Base-by-base conservation (phyloP, 1,140 invertebrate species). In the Hyphantria cunea region DNA sequence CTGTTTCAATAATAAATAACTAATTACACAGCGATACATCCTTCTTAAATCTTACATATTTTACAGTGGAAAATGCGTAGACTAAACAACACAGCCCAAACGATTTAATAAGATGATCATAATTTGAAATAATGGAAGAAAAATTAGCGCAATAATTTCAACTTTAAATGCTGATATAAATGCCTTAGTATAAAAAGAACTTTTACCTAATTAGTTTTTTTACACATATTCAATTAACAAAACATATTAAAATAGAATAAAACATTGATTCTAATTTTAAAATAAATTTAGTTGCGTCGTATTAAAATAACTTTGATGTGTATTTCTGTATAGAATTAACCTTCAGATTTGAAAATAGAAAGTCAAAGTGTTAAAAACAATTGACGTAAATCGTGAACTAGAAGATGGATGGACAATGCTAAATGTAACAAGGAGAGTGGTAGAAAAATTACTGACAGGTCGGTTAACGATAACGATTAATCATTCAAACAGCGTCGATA, bases 391-490 rank as follows among this genome's bases (percentile, higher is more conserved):
- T 44, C 17, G 32, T 33, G 15, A 12, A 10, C 6, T 14, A 49
- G 33, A 58, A 58, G 55, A 58, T 48, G 3, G 34, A 58, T 58
- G 33, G 33, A 7, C 6, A 10, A 41, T 25, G 33, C 15, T 39
- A 62, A 62, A 62, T 62, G 50, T 48, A 54, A 53, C 41, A 6
- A 11, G 33, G 25, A 62, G 51, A 62, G 42, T 32, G 11, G 33
- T 48, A 12, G 50, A 54, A 47, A 54, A 58, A 49, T 44, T 49
- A 49, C 32, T 49, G 55, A 49, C 55, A 49, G 55, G 15, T 62
- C 39, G 41, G 52, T 33, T 55, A 64, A 64, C 53, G 48, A 64
- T 64, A 13, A 47, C 14, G 34, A 64, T 64, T 13, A 50, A 64
- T 64, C 62, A 64, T 51, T 56, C 47, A 37, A 13, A 51, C 37